Evolutionary conservation across 2,888 invertebrate species (phyloP).

Genomic region (Dinocampus coccinellae): DNA sequence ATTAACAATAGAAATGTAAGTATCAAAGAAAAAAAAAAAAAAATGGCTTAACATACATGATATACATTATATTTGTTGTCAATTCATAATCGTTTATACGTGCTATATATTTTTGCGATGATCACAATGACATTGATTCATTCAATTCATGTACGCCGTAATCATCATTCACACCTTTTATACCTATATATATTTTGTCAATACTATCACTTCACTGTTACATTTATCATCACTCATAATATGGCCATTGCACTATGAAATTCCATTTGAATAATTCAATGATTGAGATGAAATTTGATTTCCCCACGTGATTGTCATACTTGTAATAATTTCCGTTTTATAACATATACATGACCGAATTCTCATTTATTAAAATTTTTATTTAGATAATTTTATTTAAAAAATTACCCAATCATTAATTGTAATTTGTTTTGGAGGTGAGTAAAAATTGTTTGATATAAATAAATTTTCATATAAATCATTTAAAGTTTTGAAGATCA

Average conservation of each 20-base stretch:
- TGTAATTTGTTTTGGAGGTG: background rate
- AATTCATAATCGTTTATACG: background rate
- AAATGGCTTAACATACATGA: too few species aligned
- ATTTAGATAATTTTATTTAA: too few species aligned
- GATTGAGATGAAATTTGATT: background rate
- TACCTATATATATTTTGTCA: background rate
- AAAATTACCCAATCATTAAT: background rate
- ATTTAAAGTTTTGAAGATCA: background rate
- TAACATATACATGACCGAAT: background rate
- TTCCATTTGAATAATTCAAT: background rate
- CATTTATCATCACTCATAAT: background rate
- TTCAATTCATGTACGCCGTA: background rate
- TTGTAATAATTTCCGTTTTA: too few species aligned
- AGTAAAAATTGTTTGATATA: background rate
- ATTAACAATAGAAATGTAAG: background rate
- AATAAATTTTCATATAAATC: background rate
- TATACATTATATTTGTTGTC: background rate
- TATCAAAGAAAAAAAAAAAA: too few species aligned
- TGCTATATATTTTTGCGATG: background rate
- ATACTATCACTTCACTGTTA: background rate
- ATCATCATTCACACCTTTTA: too few species aligned
- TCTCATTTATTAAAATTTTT: background rate
- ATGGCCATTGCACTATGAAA: background rate
- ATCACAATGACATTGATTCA: slow-evolving; percentile 7
- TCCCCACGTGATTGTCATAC: background rate